These are phyloP conservation scores for Brienomyrus brachyistius DNA, from an alignment of 2,113 vertebrate genomes.

Conservation along the genomic window DNA sequence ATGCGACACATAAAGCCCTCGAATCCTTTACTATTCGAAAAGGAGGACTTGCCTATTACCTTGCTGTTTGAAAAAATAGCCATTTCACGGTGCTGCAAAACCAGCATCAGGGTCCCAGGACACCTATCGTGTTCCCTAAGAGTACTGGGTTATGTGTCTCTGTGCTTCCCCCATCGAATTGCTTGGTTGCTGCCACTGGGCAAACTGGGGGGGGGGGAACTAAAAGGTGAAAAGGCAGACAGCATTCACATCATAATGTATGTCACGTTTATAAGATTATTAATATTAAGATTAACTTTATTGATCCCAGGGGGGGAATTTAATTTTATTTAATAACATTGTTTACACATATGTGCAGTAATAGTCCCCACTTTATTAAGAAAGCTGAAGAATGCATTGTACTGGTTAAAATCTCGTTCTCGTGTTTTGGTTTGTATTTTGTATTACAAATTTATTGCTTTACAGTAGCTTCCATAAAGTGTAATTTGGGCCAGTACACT, in stretches of 20 bases:
- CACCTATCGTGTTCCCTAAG: background rate
- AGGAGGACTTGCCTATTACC: background rate
- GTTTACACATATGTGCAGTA: background rate
- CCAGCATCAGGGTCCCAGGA: background rate
- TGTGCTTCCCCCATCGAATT: background rate
- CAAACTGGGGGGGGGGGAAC: background rate
- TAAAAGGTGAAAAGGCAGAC: background rate
- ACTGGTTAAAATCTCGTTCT: background rate
- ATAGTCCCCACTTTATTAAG: background rate
- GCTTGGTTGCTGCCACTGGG: background rate
- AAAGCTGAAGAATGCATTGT: background rate
- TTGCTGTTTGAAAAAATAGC: background rate
- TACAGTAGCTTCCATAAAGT: background rate
- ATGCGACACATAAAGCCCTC: background rate
- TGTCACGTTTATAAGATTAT: background rate
- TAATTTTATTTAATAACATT: background rate
- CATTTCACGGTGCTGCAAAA: background rate
- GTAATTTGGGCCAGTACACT: background rate
- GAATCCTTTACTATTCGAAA: background rate
- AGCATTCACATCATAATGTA: background rate
- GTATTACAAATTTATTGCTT: background rate
- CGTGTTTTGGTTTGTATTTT: background rate
- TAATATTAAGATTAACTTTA: background rate
- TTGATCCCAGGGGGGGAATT: background rate
- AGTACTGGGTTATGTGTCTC: background rate